Evolutionary conservation across 1,140 invertebrate genomes (phyloP), one percentile per base, ranked within the genome.

Genomic region (Drosophila bipectinata): DNA sequence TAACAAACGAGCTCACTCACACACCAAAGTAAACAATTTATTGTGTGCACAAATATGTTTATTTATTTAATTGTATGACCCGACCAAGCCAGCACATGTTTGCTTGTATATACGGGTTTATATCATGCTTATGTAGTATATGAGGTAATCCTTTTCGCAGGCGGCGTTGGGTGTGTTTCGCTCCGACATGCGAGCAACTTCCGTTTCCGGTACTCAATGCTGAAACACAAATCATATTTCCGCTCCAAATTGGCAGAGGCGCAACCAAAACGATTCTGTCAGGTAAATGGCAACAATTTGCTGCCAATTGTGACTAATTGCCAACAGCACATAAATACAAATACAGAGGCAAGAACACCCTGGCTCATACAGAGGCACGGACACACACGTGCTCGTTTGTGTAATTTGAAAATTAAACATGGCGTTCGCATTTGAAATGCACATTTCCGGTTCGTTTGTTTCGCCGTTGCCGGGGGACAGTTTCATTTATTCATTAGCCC

Each of bases 341-440:
- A 8, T 5, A 26, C 18, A 18, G 34, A 55, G 14, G 28, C 14
- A 51, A 1, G 39, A 32, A 41, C n/a, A 57, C 32, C 21, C 21
- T 21, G 21, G 21, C 21, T 3, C 21, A 21, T 21, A 3, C 21
- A 21, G 21, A 37, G 34, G 10, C 10, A 37, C 2, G 4, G 34
- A 49, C 44, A 58, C 49, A 57, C 21, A 48, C 32, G 30, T 34
- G 9, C 18, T 21, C 32, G 9, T 51, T 37, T 52, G 21, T 48
- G 53, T 69, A 84, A 85, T 87, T 87, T 73, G 56, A 52, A 81
- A 85, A 81, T 87, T 73, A 74, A 85, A 85, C 58, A 79, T 63
- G 63, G 73, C 72, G 77, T 48, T 67, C 26, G 60, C 71, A 76
- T 81, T 55, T 45, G 34, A 78, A 68, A 81, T 79, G 44, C 61